Evolutionary conservation across 2,113 vertebrate species (phyloP).

Genomic region (Rhinichthys klamathensis): DNA sequence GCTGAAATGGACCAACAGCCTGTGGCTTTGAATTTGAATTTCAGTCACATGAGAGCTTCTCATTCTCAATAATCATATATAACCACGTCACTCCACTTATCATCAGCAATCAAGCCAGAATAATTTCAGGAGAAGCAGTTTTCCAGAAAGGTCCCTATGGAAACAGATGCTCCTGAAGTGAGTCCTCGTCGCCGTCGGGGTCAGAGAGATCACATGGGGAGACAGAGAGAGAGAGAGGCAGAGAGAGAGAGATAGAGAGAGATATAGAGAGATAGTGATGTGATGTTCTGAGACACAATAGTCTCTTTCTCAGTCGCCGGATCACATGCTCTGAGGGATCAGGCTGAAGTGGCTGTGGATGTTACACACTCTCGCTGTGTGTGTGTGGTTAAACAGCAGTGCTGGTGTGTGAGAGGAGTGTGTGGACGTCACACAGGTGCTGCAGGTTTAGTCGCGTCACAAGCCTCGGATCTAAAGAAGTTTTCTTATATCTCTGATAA

Average conservation of each 20-base stretch:
- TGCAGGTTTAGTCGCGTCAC: neutral
- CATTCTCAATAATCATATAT: conserved; percentile 45
- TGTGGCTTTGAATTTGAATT: conserved; percentile 53
- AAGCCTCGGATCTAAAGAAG: neutral
- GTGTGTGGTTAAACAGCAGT: neutral
- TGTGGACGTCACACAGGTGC: neutral
- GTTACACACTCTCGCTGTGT: neutral
- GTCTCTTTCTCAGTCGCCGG: conserved; percentile 35
- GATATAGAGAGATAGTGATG: neutral
- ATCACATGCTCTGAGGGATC: conserved; percentile 42
- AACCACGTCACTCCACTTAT: conserved; percentile 38
- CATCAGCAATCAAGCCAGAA: conserved; percentile 53
- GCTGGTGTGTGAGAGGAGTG: neutral
- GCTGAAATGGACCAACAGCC: neutral
- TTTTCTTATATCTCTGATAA: neutral
- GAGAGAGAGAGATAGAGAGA: conserved; percentile 1
- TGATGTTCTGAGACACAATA: conserved; percentile 29
- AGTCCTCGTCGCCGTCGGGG: neutral
- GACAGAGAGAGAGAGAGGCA: too few species aligned
- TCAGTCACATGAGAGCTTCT: conserved; percentile 43
- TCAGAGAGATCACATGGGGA: conserved; percentile 26
- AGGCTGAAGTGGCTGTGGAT: neutral
- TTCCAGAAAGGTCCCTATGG: conserved; percentile 59
- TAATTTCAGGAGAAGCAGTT: neutral
- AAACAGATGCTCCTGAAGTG: conserved; percentile 53